Evolutionary conservation across 2,797 vertebrate genomes (phyloP), one percentile per base, ranked within the genome.

Genomic region (Eulemur mongoz): DNA sequence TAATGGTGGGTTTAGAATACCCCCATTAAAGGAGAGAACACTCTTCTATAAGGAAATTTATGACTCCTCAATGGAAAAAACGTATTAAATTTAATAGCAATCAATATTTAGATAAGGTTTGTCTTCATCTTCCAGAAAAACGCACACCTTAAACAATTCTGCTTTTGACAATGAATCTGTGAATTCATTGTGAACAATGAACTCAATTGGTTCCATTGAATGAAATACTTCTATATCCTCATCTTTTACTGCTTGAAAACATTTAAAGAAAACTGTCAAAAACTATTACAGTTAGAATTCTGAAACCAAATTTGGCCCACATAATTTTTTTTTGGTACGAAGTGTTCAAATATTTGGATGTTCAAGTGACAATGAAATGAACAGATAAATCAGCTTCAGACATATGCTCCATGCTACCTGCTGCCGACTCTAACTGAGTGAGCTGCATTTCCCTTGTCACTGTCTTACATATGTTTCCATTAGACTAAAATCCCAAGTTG

Each of bases 381-480:
- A 70, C 12, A 93, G 82, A 65, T 69, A 91, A 78, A 88, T 85
- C 70, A 78, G 70, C 15, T 86, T 91, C 75, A 69, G 93, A 81
- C 97, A 96, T 93, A 89, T 83, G 76, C 57, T 96, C 20, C 23
- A 23, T 38, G 54, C 35, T 92, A 78, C 84, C 30, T 79, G 59
- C 50, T 88, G n/a, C 25, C 8, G 32, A 81, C 45, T 89, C 65
- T 69, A 93, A 10, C 43, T 54, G 93, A 92, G 63, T 57, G n/a
- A 86, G 88, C 78, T 75, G 35, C 63, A 65, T 94, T 73, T 97
- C 91, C 89, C 94, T 69, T 67, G 83, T 73, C 87, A 72, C 80
- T 45, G 48, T 70, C 89, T 94, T 97, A 95, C 94, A 91, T 93
- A 92, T 96, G 97, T 89, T 97, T 95, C 91, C 83, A 92, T 96